Conservation (phyloP, 1,140 invertebrate genomes). For the Cydia splendana region DNA sequence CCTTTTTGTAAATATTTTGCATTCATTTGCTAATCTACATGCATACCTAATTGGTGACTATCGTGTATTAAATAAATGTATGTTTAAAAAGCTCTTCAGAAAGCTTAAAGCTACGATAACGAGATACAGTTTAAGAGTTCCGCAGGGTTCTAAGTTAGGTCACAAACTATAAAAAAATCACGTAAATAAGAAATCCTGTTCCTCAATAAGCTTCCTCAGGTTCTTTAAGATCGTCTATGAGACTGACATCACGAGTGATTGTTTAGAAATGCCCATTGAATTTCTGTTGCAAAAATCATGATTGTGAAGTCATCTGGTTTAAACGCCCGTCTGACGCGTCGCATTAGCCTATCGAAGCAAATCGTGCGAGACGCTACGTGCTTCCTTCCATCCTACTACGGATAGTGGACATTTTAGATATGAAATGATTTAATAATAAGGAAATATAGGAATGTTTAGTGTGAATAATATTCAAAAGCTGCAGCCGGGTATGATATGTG, state of each 20-base stretch:
- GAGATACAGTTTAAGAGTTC: not conserved
- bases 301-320: not conserved
- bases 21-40: not conserved
- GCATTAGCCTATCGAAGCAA: slow-evolving; percentile 23
- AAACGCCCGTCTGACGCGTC: not conserved
- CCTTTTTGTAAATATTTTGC: too few relatives aligned
- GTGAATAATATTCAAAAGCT: too few relatives aligned
- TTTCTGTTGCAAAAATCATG: not conserved
- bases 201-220: too few relatives aligned
- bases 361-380: not conserved
- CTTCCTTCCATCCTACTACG: not conserved
- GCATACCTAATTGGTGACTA: not conserved
- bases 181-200: too few relatives aligned
- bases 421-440: not conserved
- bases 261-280: not conserved
- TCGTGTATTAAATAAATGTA: too few relatives aligned
- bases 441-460: too few relatives aligned
- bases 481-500: too few relatives aligned
- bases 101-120: not conserved
- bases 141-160: not conserved
- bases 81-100: too few relatives aligned
- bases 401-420: not conserved
- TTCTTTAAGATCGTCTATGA: not conserved
- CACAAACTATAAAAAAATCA: not conserved
- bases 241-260: not conserved